These are phyloP conservation scores for Neodiprion fabricii DNA, from an alignment of 1,140 invertebrate species.

Conservation along the genomic window DNA sequence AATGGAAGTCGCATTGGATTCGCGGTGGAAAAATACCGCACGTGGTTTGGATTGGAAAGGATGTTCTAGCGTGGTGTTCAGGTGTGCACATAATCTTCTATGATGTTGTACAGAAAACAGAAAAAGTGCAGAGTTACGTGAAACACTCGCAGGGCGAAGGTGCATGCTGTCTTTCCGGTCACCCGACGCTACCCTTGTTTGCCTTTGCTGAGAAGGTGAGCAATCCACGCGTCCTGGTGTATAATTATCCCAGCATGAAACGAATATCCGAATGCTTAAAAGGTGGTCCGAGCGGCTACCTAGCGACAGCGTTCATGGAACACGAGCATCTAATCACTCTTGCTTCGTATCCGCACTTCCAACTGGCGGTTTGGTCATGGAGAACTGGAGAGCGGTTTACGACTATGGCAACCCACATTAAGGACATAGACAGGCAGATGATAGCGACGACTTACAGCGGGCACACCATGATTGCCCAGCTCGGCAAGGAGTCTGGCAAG, in stretches of 20 bases:
- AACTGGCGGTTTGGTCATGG: constrained; percentile 54
- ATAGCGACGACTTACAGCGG: constrained; percentile 31
- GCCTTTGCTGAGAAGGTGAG: constrained; percentile 48
- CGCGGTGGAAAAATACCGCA: constrained; percentile 46
- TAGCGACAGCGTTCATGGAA: constrained; percentile 45
- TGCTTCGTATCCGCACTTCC: constrained; percentile 43
- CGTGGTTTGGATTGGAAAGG: constrained; percentile 49
- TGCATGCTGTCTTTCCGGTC: constrained; percentile 43
- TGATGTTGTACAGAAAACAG: constrained; percentile 31
- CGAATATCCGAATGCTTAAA: constrained; percentile 42
- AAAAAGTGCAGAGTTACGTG: constrained; percentile 39
- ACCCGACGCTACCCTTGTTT: constrained; percentile 28
- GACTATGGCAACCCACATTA: constrained; percentile 35
- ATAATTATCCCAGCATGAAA: constrained; percentile 49
- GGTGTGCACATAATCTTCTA: constrained; percentile 50
- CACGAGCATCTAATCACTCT: constrained; percentile 46
- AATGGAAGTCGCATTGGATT: constrained; percentile 46
- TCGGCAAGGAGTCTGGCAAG: constrained; percentile 40
- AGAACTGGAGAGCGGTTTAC: constrained; percentile 48
- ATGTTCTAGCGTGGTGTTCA: constrained; percentile 49
- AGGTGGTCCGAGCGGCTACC: constrained; percentile 37
- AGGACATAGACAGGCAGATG: constrained; percentile 40
- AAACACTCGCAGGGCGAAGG: constrained; percentile 43
- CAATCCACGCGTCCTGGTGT: constrained; percentile 48
- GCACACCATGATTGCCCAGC: constrained; percentile 40